Evolutionary conservation across 2,113 vertebrate genomes (phyloP).

Genomic region (Sphyrna mokarran): DNA sequence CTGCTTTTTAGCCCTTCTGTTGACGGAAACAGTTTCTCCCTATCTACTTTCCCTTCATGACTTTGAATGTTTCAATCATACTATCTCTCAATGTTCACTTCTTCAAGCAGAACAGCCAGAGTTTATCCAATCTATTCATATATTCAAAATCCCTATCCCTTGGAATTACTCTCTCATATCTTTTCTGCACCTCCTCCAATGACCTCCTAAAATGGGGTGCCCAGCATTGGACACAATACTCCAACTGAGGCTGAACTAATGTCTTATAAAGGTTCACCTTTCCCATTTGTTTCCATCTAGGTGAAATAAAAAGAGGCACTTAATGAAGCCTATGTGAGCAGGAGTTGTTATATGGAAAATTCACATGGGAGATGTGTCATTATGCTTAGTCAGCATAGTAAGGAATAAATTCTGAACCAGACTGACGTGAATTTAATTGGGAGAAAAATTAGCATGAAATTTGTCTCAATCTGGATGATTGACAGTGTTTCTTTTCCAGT

Average conservation of each 20-base stretch:
- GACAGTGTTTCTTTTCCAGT: background rate
- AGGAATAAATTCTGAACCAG: background rate
- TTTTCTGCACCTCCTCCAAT: background rate
- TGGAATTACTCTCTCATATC: background rate
- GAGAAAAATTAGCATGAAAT: background rate
- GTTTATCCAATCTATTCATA: background rate
- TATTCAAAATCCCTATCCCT: background rate
- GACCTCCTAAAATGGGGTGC: background rate
- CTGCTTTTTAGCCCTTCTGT: background rate
- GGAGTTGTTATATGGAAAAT: background rate
- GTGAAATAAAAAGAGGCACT: no score
- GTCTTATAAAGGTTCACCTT: background rate
- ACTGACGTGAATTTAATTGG: background rate
- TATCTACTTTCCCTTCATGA: background rate
- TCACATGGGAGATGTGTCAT: background rate
- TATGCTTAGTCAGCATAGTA: background rate
- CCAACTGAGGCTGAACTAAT: no score
- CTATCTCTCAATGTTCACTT: background rate
- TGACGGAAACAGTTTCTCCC: background rate
- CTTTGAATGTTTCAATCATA: background rate
- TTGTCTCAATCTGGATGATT: conserved; percentile 1
- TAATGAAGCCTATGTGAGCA: background rate
- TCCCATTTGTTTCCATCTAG: background rate
- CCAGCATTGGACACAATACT: background rate
- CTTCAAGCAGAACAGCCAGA: background rate